Evolutionary conservation across 2,113 vertebrate genomes (phyloP), one percentile per base, ranked within the genome.

Genomic region (Mungos mungo): DNA sequence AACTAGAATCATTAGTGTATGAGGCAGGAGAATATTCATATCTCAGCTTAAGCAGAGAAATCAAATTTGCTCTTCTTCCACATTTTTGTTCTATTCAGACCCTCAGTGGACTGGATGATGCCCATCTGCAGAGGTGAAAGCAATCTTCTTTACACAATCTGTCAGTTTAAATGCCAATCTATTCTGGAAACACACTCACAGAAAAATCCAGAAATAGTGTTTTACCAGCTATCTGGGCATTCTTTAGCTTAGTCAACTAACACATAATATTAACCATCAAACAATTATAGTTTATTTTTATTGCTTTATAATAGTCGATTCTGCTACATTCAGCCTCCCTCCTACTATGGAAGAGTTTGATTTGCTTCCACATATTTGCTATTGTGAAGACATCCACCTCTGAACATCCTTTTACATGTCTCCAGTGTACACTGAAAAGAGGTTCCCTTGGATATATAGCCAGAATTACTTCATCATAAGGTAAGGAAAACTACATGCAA

Each of bases 401-500:
- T 79, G 77, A 95, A 52, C 65, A 81, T 52, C 27, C 60, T 68
- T 63, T 10, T 80, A 31, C 38, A 33, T 71, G 69, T 54, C n/a
- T 87, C 41, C 72, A 65, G 9, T 35, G 6, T 41, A 90, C 29
- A 90, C 2, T 52, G n/a, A 41, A 79, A 68, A 76, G 1, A 29
- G 31, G 60, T 76, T 68, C 77, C 84, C 27, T 33, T 76, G 9
- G 8, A 92, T 82, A 35, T 68, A 38, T 1, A 68, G 83, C 38
- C 60, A 77, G 25, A 89, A 96, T 86, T 74, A 89, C 54, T 71
- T 96, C 50, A 88, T 63, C 68, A 89, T 41, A 76, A 25, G 25
- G 13, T 82, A 91, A 93, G 57, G n/a, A 65, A 38, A 88, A 93
- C 79, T 92, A 88, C n/a, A 74, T 10, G 66, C 33, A 91, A 86